A percentile compares a stretch with the other conserved stretches of the same genome.
phyloP scores from a whole-genome alignment of 2,113 vertebrate species.

The Ctenodactylus gundi region DNA sequence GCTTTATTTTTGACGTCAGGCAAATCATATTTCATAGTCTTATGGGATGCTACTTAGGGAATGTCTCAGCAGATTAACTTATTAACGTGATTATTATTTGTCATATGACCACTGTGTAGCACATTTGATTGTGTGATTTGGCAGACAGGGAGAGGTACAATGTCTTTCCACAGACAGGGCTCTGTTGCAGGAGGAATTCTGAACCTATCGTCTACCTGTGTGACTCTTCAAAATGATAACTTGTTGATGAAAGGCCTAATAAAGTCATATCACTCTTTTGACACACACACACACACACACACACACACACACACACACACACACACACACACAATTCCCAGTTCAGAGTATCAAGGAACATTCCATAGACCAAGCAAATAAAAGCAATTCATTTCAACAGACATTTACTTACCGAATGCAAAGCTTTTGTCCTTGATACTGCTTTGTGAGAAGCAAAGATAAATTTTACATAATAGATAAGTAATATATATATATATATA shows the following conservation, averaged over 20 bases:
- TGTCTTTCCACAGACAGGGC: background rate
- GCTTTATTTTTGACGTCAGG: conserved; percentile 25
- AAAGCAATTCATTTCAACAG: background rate
- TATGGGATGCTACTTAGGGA: background rate
- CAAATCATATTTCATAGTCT: conserved; percentile 28
- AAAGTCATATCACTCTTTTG: background rate
- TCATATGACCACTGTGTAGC: background rate
- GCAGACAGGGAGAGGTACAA: background rate
- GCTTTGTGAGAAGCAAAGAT: background rate
- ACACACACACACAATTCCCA: background rate
- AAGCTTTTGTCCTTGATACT: background rate
- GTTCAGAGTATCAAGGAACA: background rate
- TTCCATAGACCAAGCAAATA: background rate
- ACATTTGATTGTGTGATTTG: conserved; percentile 28
- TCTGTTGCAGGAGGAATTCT: background rate
- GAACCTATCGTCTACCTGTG: background rate
- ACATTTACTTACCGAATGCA: background rate
- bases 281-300: background rate
- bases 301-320: background rate
- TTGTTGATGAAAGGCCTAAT: background rate
- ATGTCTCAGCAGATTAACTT: conserved; percentile 10
- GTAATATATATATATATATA: no score
- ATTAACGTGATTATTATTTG: conserved; percentile 53
- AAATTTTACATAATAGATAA: no score
- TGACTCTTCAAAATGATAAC: conserved; percentile 32